phyloP scores from a whole-genome alignment of 2,888 invertebrate genomes.

The Nycteola revayana region DNA sequence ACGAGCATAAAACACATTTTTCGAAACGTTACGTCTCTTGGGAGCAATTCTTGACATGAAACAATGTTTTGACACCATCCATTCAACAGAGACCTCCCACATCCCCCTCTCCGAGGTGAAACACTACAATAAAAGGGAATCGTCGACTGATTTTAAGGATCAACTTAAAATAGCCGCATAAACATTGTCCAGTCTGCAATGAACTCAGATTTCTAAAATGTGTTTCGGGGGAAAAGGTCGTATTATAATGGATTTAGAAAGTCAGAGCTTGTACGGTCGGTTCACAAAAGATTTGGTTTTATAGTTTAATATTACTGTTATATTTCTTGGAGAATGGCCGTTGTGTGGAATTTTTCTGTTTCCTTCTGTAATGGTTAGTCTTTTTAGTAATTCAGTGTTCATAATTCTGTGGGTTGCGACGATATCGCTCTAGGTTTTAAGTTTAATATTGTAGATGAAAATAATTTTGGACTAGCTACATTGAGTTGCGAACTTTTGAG shows the following conservation, averaged over 20 bases:
- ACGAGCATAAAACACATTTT: constrained; percentile 38
- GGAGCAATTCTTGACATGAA: constrained; percentile 42
- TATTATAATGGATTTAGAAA: constrained; percentile 21
- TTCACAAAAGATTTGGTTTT: constrained; percentile 43
- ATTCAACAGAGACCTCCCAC: constrained; percentile 25
- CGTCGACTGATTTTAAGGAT: constrained; percentile 7
- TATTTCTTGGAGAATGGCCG: constrained; percentile 54
- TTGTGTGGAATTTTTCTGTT: constrained; percentile 41
- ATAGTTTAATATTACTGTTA: constrained; percentile 53
- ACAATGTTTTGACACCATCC: constrained; percentile 35
- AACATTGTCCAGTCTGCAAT: constrained; percentile 14
- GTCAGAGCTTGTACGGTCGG: constrained; percentile 23
- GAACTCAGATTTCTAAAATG: constrained; percentile 17
- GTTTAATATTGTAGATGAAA: constrained; percentile 15
- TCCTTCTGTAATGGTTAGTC: constrained; percentile 35
- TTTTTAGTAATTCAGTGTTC: constrained; percentile 31
- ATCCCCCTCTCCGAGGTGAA: constrained; percentile 9
- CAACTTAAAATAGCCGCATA: constrained; percentile 21
- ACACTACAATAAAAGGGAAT: constrained; percentile 6
- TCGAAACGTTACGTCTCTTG: constrained; percentile 33
- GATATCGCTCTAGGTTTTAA: constrained; percentile 18
- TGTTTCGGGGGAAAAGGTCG: constrained; percentile 12
- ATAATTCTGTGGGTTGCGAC: constrained; percentile 25
- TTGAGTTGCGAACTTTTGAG: background rate
- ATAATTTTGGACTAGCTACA: constrained; percentile 11